Conservation (phyloP, 2,797 vertebrate genomes). For the Buphagus erythrorhynchus region DNA sequence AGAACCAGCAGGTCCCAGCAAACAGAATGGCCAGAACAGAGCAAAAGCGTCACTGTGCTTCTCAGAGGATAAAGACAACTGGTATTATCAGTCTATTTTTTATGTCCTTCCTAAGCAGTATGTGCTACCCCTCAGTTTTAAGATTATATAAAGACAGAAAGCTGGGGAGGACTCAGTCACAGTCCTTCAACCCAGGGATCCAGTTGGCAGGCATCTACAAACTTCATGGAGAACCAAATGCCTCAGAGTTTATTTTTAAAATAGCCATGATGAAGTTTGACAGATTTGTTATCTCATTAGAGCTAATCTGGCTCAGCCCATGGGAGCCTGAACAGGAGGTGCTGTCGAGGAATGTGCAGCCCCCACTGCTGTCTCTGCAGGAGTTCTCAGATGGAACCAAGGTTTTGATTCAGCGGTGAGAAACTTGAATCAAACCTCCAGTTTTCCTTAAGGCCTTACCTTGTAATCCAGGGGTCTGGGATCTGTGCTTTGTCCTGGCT, state of each 20-base stretch:
- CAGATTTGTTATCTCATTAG: neutral
- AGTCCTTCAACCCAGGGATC: neutral
- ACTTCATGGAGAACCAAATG: neutral
- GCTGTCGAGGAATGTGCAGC: neutral
- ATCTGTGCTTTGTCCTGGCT: neutral
- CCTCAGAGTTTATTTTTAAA: neutral
- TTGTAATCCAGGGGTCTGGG: neutral
- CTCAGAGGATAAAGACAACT: neutral
- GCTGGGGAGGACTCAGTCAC: neutral
- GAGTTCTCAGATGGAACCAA: neutral
- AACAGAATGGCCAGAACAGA: neutral
- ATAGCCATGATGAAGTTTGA: neutral
- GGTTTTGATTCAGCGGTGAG: neutral
- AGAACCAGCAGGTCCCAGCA: neutral
- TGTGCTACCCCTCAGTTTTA: neutral
- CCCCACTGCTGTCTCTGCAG: neutral
- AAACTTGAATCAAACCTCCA: neutral
- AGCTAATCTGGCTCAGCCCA: neutral
- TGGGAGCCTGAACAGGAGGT: neutral
- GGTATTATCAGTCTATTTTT: neutral
- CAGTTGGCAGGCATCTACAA: neutral
- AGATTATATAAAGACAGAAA: neutral
- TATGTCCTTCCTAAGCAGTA: neutral
- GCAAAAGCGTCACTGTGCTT: neutral
- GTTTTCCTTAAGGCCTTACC: neutral